A percentile compares a stretch with the other conserved stretches of the same genome.
These are phyloP conservation scores for Scleropages formosus DNA, from an alignment of 2,797 vertebrate species.

Conservation along the genomic window DNA sequence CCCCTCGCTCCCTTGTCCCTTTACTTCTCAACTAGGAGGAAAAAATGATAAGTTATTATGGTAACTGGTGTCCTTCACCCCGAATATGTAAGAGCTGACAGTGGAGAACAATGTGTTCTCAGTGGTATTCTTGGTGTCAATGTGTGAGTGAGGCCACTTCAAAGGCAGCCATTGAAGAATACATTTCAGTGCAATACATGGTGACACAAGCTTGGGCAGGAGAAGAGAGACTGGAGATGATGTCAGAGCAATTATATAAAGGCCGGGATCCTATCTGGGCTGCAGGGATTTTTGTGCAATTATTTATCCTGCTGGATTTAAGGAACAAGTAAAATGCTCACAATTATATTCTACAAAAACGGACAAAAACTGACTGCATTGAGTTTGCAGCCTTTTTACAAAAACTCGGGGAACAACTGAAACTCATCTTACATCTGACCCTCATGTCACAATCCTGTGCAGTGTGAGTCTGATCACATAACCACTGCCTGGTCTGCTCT, in stretches of 20 bases:
- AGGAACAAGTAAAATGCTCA: neutral
- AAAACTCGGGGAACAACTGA: slow-evolving; percentile 3
- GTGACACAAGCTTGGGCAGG: slow-evolving; percentile 50
- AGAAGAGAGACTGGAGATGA: slow-evolving; percentile 49
- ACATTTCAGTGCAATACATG: slow-evolving; percentile 29
- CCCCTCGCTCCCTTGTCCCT: neutral
- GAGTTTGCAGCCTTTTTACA: no score
- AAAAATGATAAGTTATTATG: neutral
- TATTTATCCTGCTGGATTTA: neutral
- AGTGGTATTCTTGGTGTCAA: slow-evolving; percentile 4
- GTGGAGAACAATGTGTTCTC: neutral
- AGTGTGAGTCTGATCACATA: neutral
- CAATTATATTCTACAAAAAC: neutral
- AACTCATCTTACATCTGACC: neutral
- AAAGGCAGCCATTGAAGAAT: neutral
- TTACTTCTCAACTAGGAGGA: neutral
- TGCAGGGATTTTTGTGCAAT: neutral
- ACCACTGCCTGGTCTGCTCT: neutral
- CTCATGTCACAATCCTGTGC: neutral
- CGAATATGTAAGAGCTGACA: neutral
- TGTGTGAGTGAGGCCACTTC: neutral
- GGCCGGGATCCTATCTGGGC: slow-evolving; percentile 18
- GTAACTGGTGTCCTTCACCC: neutral
- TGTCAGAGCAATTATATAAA: slow-evolving; percentile 53
- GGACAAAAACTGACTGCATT: neutral